phyloP scores from a whole-genome alignment of 2,113 vertebrate species.

The Microcebus lehilahytsara region DNA sequence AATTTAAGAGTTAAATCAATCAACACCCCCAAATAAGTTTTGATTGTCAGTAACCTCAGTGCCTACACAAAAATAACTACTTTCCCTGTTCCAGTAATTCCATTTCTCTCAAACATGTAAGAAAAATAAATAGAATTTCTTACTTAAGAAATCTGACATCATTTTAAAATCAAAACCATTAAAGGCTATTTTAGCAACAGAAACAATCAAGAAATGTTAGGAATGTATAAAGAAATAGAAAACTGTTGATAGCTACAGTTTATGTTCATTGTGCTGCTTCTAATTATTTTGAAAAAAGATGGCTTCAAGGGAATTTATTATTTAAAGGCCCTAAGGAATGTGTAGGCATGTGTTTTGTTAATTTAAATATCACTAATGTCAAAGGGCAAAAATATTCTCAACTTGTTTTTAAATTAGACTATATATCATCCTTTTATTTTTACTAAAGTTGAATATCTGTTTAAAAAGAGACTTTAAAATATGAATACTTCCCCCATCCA shows the following conservation, averaged over 20 bases:
- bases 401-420: slow-evolving; percentile 49
- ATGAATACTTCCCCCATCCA: background rate
- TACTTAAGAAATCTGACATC: slow-evolving; percentile 35
- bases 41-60: background rate
- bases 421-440: slow-evolving; percentile 50
- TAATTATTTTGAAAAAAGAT: background rate
- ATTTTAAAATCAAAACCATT: slow-evolving; percentile 42
- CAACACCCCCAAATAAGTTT: background rate
- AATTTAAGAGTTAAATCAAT: slow-evolving; percentile 54
- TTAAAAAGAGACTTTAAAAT: slow-evolving; percentile 45
- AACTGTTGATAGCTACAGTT: background rate
- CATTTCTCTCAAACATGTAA: slow-evolving; percentile 17
- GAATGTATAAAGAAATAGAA: background rate
- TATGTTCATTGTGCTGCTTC: slow-evolving; percentile 31
- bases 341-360: slow-evolving; percentile 8
- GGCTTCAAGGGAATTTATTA: slow-evolving; percentile 51
- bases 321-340: background rate
- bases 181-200: slow-evolving; percentile 52
- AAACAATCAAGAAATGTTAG: slow-evolving; percentile 14
- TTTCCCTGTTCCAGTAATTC: background rate
- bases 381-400: slow-evolving; percentile 49
- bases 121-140: slow-evolving; percentile 39
- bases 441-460: background rate
- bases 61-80: slow-evolving; percentile 11
- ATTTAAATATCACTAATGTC: slow-evolving; percentile 44